phyloP scores from a whole-genome alignment of 2,888 invertebrate genomes.

The Aleiodes alternator region DNA sequence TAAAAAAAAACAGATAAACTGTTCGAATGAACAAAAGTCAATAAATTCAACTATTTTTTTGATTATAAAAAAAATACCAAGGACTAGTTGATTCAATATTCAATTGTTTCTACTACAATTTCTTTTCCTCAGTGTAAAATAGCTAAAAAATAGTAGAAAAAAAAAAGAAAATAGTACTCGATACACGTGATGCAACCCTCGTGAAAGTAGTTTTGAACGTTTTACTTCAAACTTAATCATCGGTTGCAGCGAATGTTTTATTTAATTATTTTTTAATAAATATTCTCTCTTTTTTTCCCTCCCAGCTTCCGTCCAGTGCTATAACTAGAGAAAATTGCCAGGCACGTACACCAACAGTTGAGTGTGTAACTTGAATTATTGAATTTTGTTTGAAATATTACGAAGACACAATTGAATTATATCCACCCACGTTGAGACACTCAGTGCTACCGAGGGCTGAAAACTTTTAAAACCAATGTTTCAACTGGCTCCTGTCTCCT shows the following conservation, averaged over 20 bases:
- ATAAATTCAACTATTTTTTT: no score
- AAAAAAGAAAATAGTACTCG: slow-evolving; percentile 34
- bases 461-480: slow-evolving; percentile 16
- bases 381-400: slow-evolving; percentile 16
- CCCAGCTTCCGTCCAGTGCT: neutral
- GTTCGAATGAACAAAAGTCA: no score
- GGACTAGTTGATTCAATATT: no score
- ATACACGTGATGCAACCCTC: slow-evolving; percentile 43
- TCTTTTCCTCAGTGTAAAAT: neutral
- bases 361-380: neutral
- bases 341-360: neutral
- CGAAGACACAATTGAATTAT: slow-evolving; percentile 6
- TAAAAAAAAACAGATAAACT: no score
- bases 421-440: neutral
- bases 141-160: neutral
- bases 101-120: no score
- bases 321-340: neutral
- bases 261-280: neutral
- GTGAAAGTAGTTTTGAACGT: slow-evolving; percentile 54
- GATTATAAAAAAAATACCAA: no score
- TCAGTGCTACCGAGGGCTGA: neutral
- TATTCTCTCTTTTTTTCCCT: neutral
- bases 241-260: neutral
- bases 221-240: neutral
- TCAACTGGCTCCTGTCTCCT: slow-evolving; percentile 1